Evolutionary conservation across 2,113 vertebrate species (phyloP), one percentile per base, ranked within the genome.

Genomic region (Gymnorhina tibicen): DNA sequence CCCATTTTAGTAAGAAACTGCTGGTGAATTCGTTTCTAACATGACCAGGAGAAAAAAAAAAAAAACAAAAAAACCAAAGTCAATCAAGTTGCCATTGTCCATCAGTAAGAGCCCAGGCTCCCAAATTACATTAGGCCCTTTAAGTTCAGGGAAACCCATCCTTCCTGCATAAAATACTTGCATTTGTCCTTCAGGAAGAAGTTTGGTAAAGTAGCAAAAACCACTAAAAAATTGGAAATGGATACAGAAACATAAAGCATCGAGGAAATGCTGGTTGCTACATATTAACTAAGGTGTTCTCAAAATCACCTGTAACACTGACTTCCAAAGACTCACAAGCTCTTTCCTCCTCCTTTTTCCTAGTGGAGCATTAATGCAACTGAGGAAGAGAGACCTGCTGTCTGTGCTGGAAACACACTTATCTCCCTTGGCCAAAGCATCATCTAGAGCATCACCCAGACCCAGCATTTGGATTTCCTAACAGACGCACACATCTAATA

Each of bases 1-100:
- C 11, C 13, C 28, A 53, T 68, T 95, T 74, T 28, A 59, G 8
- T 33, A 60, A 32, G 56, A 85, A 77, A 70, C 10, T 50, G 35
- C 2, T 11, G 8, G 12, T 69, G 26, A 81, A 81, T 60, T 67
- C 4, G 10, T 52, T 92, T 80, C 42, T 78, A 75, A 75, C 10
- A 60, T 1, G 1, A 73, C 6, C 49, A 67, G 0, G 2, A 59
- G 7, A 6, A 15, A 74, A 63, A 52, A 66, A 33, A 42, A 22
- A 22, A 17, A 15, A 37, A 42, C 11, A 49, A 47, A 3, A 11
- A 32, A 16, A 6, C 3, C 11, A 39, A 67, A 86, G 21, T 0
- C 17, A 41, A 87, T 39, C 30, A 82, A 89, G 39, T 9, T 72
- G 37, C 41, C 16, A 44, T 8, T 37, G 47, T 32, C 46, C 59